Evolutionary conservation across 37 sponge, comb jelly and placozoan species (phyloP), one percentile per base, ranked within the genome.

Genomic region (Bolinopsis microptera): DNA sequence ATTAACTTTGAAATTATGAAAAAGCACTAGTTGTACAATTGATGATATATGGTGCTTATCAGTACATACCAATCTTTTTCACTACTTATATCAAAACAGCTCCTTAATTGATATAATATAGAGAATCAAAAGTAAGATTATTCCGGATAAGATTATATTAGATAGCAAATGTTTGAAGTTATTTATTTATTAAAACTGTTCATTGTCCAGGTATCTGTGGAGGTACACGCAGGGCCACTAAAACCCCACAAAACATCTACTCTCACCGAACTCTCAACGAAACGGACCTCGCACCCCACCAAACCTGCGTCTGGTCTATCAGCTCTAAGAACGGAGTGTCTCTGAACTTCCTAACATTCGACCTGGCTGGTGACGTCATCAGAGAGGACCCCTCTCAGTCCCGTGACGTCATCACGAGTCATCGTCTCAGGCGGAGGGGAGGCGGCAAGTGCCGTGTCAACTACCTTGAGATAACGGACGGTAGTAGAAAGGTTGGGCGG

Each of bases 181-280:
- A n/a, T n/a, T n/a, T n/a, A n/a, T n/a, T n/a, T n/a, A n/a, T n/a
- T n/a, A n/a, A n/a, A n/a, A n/a, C n/a, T n/a, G n/a, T n/a, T n/a
- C n/a, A n/a, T n/a, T n/a, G n/a, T n/a, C n/a, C 83, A 82, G 83
- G 83, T 32, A 30, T 23, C 3, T 86, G 90, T 23, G 90, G 90
- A 5, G 90, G 90, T 5, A 41, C 2, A 9, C 24, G 21, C 90
- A 28, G 61, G 21, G 90, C 31, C 0, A 21, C 90, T 8, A 2
- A 2, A 21, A 33, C 90, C 3, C 61, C 90, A 5, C 2, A 30
- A 1, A 33, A 28, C 90, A 38, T 86, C 90, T 38, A n/a, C 90
- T 86, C 90, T 3, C 90, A 86, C 61, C 48, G 1, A n/a, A 36
- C 48, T 48, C 39, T 36, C 90, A 86, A 86, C 90, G 30, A 28